Evolutionary conservation across 2,797 vertebrate species (phyloP).

Genomic region (Enteromius fasciolatus): DNA sequence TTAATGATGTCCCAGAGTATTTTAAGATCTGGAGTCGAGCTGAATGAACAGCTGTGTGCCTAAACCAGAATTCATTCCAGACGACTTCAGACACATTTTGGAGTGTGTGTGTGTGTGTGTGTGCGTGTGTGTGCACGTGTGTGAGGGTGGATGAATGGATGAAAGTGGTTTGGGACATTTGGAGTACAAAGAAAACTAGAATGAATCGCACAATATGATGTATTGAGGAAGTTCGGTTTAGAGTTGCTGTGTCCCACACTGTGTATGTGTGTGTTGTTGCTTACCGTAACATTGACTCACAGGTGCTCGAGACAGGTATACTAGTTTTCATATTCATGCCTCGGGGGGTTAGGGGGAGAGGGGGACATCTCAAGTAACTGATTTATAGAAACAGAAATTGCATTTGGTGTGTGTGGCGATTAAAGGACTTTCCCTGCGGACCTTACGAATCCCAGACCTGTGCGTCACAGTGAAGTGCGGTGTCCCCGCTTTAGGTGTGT

Average conservation of each 20-base stretch:
- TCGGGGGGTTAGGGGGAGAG: not conserved
- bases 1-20: slow-evolving; percentile 60
- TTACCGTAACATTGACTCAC: slow-evolving; percentile 39
- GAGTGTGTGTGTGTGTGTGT: slow-evolving; percentile 34
- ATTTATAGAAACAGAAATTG: slow-evolving; percentile 29
- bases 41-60: slow-evolving; percentile 69
- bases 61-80: slow-evolving; percentile 25
- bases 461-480: slow-evolving; percentile 50
- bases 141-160: slow-evolving; percentile 23
- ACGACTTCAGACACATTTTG: slow-evolving; percentile 12
- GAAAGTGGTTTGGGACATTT: slow-evolving; percentile 15
- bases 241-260: not conserved
- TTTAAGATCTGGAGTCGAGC: slow-evolving; percentile 56
- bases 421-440: slow-evolving; percentile 47
- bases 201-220: slow-evolving; percentile 13
- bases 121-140: not conserved
- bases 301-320: slow-evolving; percentile 28
- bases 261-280: slow-evolving; percentile 24
- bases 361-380: slow-evolving; percentile 21
- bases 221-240: slow-evolving; percentile 7
- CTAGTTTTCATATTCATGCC: slow-evolving; percentile 30
- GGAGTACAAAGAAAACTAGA: slow-evolving; percentile 28
- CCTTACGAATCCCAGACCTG: slow-evolving; percentile 51
- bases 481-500: slow-evolving; percentile 44
- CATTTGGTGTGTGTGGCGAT: slow-evolving; percentile 42